These are phyloP conservation scores for Rhea pennata DNA, from an alignment of 2,113 vertebrate genomes.

Conservation along the genomic window DNA sequence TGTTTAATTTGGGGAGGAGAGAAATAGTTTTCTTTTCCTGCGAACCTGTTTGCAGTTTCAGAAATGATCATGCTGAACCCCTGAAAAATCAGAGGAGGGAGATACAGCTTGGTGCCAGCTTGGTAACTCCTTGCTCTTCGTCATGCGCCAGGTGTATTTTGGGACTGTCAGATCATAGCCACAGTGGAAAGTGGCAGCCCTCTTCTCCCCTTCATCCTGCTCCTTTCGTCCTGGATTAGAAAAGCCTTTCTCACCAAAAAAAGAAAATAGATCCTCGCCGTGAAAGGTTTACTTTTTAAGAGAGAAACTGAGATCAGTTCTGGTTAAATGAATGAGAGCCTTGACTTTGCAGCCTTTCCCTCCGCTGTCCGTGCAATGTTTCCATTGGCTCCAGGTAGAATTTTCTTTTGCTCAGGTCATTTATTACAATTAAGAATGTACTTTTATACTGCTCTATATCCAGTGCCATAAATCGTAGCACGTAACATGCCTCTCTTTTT, in stretches of 20 bases:
- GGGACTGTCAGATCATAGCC: not conserved
- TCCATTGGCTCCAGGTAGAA: constrained; percentile 51
- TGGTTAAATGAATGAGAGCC: not conserved
- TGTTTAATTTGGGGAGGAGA: not conserved
- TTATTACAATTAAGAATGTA: constrained; percentile 29
- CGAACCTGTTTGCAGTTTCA: not conserved
- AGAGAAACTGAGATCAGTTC: not conserved
- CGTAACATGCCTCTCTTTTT: constrained; percentile 1
- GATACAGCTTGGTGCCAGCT: not conserved
- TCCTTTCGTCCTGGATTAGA: not conserved
- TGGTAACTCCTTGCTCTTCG: not conserved
- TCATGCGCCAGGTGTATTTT: not conserved
- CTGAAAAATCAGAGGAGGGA: not conserved
- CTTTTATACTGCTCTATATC: constrained; percentile 14
- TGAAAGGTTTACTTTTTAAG: not conserved
- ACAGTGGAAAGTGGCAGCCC: not conserved
- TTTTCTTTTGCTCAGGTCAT: constrained; percentile 6
- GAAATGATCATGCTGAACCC: not conserved
- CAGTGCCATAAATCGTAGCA: not conserved
- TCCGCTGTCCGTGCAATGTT: constrained; percentile 25
- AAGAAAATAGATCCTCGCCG: not conserved
- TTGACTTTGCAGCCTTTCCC: not conserved
- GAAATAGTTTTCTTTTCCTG: not conserved
- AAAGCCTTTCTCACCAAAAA: not conserved
- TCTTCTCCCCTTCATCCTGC: not conserved